phyloP scores from a whole-genome alignment of 2,113 vertebrate genomes.

The Pantherophis guttatus region DNA sequence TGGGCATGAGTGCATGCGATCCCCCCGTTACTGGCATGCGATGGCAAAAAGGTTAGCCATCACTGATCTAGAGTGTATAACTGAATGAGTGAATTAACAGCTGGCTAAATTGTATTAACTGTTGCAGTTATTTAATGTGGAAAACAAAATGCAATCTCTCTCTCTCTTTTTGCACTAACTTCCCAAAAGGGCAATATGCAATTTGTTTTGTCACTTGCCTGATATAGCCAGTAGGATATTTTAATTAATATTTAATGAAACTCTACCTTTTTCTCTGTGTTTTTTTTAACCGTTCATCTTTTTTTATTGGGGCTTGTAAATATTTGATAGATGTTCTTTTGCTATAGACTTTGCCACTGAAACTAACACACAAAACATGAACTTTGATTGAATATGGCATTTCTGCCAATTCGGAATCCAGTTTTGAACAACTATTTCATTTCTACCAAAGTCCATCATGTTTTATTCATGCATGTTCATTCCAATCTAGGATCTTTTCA shows the following conservation, averaged over 20 bases:
- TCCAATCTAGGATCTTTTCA: not conserved
- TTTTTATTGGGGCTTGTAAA: conserved; percentile 15
- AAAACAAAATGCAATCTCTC: not conserved
- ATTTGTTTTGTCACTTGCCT: conserved; percentile 23
- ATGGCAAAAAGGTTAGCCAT: too few species aligned
- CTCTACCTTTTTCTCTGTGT: not conserved
- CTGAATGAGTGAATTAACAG: conserved; percentile 2
- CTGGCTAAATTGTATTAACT: conserved; percentile 3
- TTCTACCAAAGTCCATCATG: not conserved
- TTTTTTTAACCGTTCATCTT: not conserved
- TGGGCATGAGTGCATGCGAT: too few species aligned
- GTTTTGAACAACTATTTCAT: not conserved
- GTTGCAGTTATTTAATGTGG: conserved; percentile 17
- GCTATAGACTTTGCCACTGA: not conserved
- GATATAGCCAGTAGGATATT: conserved; percentile 23
- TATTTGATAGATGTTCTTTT: conserved; percentile 7
- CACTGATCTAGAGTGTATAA: not conserved
- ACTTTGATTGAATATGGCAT: not conserved
- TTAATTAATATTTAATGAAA: conserved; percentile 29
- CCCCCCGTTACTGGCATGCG: too few species aligned
- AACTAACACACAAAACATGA: not conserved
- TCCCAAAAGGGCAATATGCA: conserved; percentile 16
- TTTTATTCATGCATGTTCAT: not conserved
- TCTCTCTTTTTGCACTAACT: not conserved
- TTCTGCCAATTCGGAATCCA: not conserved